These are phyloP conservation scores for Garrulus glandarius DNA, from an alignment of 2,797 vertebrate genomes.

Conservation along the genomic window DNA sequence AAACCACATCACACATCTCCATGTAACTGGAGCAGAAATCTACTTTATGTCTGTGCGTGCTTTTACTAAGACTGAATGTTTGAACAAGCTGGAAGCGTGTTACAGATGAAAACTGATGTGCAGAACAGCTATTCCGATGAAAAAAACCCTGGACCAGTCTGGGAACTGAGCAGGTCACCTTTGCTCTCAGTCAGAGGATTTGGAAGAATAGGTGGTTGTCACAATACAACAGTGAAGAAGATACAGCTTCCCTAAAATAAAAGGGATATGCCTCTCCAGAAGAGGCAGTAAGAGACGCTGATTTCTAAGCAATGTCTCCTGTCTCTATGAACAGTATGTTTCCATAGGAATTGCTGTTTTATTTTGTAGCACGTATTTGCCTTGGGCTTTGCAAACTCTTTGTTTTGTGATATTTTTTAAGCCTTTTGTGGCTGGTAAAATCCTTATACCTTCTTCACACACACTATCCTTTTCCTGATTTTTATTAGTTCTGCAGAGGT, in stretches of 20 bases:
- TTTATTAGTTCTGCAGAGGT: not conserved
- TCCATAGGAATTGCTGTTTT: not conserved
- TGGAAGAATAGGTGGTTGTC: not conserved
- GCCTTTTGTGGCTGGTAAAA: not conserved
- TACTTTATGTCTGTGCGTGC: not conserved
- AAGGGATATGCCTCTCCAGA: not conserved
- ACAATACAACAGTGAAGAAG: not conserved
- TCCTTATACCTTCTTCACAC: not conserved
- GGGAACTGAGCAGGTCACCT: not conserved
- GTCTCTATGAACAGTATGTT: not conserved
- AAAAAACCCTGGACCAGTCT: not conserved
- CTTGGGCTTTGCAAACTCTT: not conserved
- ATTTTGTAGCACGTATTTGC: not conserved
- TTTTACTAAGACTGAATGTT: not conserved
- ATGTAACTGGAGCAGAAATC: not conserved
- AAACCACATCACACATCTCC: not conserved
- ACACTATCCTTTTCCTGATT: not conserved
- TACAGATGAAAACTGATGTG: not conserved
- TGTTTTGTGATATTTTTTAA: not conserved
- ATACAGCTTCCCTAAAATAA: not conserved
- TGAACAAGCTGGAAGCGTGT: not conserved
- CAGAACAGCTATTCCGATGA: not conserved
- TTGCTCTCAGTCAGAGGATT: not conserved
- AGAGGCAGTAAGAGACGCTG: not conserved
- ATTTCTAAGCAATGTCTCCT: not conserved